Percentiles rank a stretch among this genome's conserved stretches.
phyloP scores from a whole-genome alignment of 2,888 invertebrate species.

The Amiota minor region DNA sequence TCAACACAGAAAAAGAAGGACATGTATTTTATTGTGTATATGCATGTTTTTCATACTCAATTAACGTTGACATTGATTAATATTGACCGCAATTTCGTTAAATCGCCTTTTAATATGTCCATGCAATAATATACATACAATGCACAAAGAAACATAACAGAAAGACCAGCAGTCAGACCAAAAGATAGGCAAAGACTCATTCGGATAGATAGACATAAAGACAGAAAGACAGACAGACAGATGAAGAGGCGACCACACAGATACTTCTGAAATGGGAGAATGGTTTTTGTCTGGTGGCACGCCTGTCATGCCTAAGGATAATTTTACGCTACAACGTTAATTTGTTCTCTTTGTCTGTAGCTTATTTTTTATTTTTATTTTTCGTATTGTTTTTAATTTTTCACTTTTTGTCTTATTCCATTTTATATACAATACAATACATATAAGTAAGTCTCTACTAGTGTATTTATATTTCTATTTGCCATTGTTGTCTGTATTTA shows the following conservation, averaged over 20 bases:
- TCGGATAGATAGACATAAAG: no score
- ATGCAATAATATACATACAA: background rate
- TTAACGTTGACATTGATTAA: constrained; percentile 65
- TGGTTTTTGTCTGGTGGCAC: background rate
- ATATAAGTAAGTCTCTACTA: no score
- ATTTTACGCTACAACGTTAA: constrained; percentile 13
- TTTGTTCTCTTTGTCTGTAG: constrained; percentile 5
- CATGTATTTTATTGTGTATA: background rate
- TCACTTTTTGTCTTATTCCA: background rate
- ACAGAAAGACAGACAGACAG: no score
- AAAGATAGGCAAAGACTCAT: background rate
- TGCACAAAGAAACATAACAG: background rate
- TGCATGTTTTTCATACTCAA: constrained; percentile 58
- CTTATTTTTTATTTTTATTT: constrained; percentile 12
- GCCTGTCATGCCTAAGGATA: constrained; percentile 21
- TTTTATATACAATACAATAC: background rate
- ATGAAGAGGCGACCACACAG: no score
- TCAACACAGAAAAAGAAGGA: background rate
- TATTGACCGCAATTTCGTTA: constrained; percentile 64
- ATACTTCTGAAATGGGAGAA: no score
- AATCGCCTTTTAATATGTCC: constrained; percentile 62
- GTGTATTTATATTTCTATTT: constrained; percentile 16
- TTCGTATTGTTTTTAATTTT: background rate
- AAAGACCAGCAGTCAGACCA: background rate
- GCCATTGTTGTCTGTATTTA: constrained; percentile 2